Base-by-base conservation (phyloP, 2,797 vertebrate species). In the Meda fulgida region DNA sequence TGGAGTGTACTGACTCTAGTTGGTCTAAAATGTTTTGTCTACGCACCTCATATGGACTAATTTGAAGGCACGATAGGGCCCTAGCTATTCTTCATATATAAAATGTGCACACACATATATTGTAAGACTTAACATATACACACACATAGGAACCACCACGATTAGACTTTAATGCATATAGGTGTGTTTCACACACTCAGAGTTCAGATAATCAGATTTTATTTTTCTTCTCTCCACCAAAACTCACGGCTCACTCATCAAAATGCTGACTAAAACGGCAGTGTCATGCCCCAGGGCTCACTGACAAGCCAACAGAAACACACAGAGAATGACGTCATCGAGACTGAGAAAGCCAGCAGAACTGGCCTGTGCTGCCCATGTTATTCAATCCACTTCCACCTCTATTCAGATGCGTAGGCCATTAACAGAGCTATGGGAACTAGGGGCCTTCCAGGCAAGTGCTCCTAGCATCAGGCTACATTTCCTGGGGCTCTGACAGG, bases 331-430 rank as follows among this genome's bases (percentile, higher is more conserved):
- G 80, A 89, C 69, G 48, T 86, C 67, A 89, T 80, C 51, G 60
- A 78, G 63, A 46, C 81, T 71, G 76, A 87, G 87, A 88, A 77
- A 85, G 83, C 84, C 85, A 87, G 81, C 83, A 81, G 88, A 80
- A 92, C 85, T 83, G 81, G 88, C 89, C 88, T 84, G 90, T 81
- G 85, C 66, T 29, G 85, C 81, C 70, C 85, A 87, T 91, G 91
- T 93, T 91, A 89, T 90, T 90, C 93, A 93, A 92, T 92, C 83
- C 90, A 84, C 91, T 94, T 87, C 84, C 91, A 93, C 90, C 85
- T 89, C 90, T 89, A 84, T 86, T 88, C 94, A 96, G 94, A 95
- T 96, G 94, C 86, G 90, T 89, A 95, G 95, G 90, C 94, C 94
- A 89, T 96, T 95, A 94, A 90, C 90, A 92, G 90, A 94, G 91